A percentile compares a stretch with the other conserved stretches of the same genome.
These are phyloP conservation scores for Lycocorax pyrrhopterus DNA, from an alignment of 2,113 vertebrate genomes.

Conservation along the genomic window DNA sequence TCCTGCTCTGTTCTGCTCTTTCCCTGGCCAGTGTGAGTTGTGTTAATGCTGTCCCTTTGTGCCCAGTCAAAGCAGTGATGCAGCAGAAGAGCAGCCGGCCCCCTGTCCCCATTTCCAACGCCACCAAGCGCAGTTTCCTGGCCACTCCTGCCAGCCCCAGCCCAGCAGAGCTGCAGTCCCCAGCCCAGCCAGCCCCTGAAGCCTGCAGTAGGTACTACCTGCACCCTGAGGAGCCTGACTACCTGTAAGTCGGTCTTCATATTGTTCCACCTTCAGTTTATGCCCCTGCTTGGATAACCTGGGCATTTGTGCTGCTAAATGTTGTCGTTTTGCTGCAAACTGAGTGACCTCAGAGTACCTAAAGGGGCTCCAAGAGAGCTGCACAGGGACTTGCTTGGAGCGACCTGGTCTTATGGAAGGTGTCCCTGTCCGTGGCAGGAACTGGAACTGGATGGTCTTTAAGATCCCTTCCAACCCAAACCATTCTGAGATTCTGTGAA, in stretches of 20 bases:
- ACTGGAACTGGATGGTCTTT: neutral
- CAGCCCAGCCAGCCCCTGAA: conserved; percentile 57
- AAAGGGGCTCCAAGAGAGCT: neutral
- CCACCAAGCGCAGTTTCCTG: conserved; percentile 87
- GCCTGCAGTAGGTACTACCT: conserved; percentile 83
- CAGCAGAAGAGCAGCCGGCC: conserved; percentile 83
- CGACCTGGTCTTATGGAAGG: neutral
- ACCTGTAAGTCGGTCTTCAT: conserved; percentile 75
- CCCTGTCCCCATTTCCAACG: conserved; percentile 81
- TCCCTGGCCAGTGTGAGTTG: neutral
- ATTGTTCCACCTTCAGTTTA: rapidly evolving
- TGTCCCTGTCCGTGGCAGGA: neutral
- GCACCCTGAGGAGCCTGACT: conserved; percentile 83
- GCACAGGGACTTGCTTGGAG: neutral
- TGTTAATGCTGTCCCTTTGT: neutral
- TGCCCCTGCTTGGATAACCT: neutral
- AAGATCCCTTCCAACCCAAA: neutral
- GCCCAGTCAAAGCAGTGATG: conserved; percentile 78
- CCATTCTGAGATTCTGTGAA: neutral
- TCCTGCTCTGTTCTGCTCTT: neutral
- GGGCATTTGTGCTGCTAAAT: neutral
- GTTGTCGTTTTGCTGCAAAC: neutral
- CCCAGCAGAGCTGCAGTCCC: conserved; percentile 68
- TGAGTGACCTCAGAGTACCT: neutral
- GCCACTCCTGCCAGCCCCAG: conserved; percentile 52